Evolutionary conservation across 2,113 vertebrate genomes (phyloP).

Genomic region (Ploceus nigricollis): DNA sequence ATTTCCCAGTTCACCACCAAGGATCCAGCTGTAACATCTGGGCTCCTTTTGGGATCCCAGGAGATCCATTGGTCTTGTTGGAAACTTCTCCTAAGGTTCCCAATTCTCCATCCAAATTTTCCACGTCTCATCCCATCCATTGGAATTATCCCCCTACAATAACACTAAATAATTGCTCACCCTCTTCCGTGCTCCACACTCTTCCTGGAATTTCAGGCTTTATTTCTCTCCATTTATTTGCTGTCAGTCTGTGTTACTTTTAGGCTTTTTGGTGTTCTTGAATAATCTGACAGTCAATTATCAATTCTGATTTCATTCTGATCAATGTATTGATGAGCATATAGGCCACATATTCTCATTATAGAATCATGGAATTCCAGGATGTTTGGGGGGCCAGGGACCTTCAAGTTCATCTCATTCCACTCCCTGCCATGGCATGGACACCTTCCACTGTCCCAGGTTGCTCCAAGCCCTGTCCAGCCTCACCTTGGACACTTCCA

Average conservation of each 20-base stretch:
- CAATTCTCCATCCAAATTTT: neutral
- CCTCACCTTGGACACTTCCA: neutral
- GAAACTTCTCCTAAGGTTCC: neutral
- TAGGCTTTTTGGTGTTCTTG: neutral
- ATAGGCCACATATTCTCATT: fast-evolving
- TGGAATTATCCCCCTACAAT: neutral
- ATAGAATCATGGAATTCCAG: neutral
- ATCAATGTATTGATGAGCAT: too few species aligned
- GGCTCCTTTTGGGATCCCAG: fast-evolving
- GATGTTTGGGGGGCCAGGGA: neutral
- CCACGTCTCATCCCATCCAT: neutral
- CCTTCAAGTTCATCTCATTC: neutral
- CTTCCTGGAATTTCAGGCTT: neutral
- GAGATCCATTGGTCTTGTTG: fast-evolving
- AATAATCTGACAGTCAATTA: neutral
- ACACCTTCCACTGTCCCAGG: fast-evolving
- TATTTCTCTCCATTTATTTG: neutral
- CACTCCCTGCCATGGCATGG: fast-evolving
- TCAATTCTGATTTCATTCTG: neutral
- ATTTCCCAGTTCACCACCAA: neutral
- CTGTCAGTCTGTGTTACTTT: fast-evolving
- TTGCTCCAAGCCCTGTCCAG: fast-evolving
- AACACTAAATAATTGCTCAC: fast-evolving
- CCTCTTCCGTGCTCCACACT: neutral
- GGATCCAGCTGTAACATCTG: neutral